A percentile compares a stretch with the other conserved stretches of the same genome.
phyloP scores from a whole-genome alignment of 2,888 invertebrate species.

The Bruchidius siliquastri region DNA sequence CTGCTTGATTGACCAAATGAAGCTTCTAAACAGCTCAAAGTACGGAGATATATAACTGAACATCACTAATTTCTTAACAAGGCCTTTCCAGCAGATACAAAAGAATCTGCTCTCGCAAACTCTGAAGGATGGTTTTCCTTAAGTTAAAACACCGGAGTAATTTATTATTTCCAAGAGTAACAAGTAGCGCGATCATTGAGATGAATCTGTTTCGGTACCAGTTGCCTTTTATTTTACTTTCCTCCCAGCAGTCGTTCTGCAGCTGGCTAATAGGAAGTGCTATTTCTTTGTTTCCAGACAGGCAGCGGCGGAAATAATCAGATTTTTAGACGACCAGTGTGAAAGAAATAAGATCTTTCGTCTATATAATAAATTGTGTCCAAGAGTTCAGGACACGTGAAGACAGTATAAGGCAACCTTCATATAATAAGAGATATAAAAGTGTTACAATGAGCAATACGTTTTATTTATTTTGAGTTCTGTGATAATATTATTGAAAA shows the following conservation, averaged over 20 bases:
- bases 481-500: no score
- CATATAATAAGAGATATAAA: no score
- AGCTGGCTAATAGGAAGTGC: not conserved
- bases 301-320: not conserved
- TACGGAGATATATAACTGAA: not conserved
- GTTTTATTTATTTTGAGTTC: no score
- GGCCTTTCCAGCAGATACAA: not conserved
- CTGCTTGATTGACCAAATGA: no score
- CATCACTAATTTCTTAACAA: conserved; percentile 1
- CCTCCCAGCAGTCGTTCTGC: not conserved
- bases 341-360: not conserved
- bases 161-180: conserved; percentile 8
- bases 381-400: no score
- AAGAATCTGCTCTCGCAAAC: not conserved
- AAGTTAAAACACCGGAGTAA: not conserved
- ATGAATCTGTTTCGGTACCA: conserved; percentile 13
- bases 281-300: not conserved
- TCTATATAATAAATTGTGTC: no score
- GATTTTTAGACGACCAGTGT: not conserved
- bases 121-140: not conserved
- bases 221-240: not conserved
- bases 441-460: no score
- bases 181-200: conserved; percentile 13
- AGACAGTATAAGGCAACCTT: no score
- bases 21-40: not conserved